Conservation (phyloP, 2,888 invertebrate species). For the Chaetogeoica ovagalla region DNA sequence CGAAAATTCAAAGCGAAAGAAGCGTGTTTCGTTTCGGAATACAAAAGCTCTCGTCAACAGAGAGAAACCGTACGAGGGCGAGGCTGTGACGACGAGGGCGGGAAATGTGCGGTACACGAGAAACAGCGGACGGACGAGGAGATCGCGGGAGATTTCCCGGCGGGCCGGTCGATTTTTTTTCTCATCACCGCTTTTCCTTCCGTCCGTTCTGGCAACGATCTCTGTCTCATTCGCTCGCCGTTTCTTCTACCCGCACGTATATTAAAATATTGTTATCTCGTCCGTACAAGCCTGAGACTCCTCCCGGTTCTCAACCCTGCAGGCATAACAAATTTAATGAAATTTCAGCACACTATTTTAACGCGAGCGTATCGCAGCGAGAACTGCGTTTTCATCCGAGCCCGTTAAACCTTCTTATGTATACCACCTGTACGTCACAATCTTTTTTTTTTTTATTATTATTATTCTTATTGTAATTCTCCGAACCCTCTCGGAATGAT, state of each 20-base stretch:
- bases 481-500: too few species aligned
- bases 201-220: neutral
- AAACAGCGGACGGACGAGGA: neutral
- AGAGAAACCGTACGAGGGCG: too few species aligned
- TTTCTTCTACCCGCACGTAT: neutral
- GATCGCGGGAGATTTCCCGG: constrained; percentile 27
- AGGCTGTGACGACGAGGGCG: too few species aligned
- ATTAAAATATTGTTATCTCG: constrained; percentile 46
- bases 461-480: too few species aligned
- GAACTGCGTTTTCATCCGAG: neutral
- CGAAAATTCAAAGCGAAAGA: too few species aligned
- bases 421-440: neutral
- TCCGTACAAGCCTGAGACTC: constrained; percentile 26
- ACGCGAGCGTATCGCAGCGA: neutral
- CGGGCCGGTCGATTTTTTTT: constrained; percentile 32
- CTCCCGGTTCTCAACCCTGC: constrained; percentile 10
- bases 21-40: too few species aligned
- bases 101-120: too few species aligned
- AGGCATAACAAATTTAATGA: constrained; percentile 40
- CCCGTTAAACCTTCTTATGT: too few species aligned
- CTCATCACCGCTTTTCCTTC: neutral
- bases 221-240: neutral
- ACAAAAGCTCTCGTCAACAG: too few species aligned
- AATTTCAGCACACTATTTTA: constrained; percentile 28
- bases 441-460: too few species aligned